These are phyloP conservation scores for Zaprionus camerounensis DNA, from an alignment of 1,140 invertebrate genomes.

Conservation along the genomic window DNA sequence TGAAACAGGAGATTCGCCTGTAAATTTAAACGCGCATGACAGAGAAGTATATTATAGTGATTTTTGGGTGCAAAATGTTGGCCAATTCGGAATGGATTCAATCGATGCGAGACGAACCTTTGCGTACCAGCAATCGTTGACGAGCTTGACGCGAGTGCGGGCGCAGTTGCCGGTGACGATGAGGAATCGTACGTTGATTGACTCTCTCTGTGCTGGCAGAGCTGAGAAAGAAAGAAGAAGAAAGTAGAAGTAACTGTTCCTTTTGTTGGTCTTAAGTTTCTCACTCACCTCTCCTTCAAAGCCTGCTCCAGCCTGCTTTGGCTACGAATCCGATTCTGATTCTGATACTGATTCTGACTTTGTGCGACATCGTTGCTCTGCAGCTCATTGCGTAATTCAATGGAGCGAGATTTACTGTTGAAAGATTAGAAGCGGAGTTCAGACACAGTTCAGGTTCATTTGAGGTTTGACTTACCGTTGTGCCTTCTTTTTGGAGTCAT, in stretches of 20 bases:
- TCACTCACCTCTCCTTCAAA: slow-evolving; percentile 36
- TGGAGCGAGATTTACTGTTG: slow-evolving; percentile 64
- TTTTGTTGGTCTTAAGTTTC: too few relatives aligned
- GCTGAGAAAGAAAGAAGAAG: neutral
- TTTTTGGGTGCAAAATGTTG: slow-evolving; percentile 1
- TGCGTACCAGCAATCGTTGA: slow-evolving; percentile 53
- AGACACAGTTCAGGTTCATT: neutral
- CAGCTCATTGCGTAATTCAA: slow-evolving; percentile 58
- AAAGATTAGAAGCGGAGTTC: neutral
- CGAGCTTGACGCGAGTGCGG: slow-evolving; percentile 37
- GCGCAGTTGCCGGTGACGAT: slow-evolving; percentile 28
- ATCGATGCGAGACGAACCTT: slow-evolving; percentile 54
- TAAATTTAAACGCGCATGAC: slow-evolving; percentile 57
- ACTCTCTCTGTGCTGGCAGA: neutral
- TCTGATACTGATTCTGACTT: slow-evolving; percentile 15
- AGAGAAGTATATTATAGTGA: slow-evolving; percentile 24
- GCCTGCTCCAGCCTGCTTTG: slow-evolving; percentile 12
- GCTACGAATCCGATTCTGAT: slow-evolving; percentile 14
- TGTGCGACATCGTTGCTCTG: slow-evolving; percentile 43
- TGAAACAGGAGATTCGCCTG: slow-evolving; percentile 82
- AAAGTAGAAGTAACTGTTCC: neutral
- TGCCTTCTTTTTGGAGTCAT: slow-evolving; percentile 61
- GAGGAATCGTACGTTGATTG: neutral
- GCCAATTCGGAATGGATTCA: slow-evolving; percentile 15
- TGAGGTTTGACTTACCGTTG: slow-evolving; percentile 39